Conservation (phyloP, 1,140 invertebrate genomes). For the Sycophila sp. region DNA sequence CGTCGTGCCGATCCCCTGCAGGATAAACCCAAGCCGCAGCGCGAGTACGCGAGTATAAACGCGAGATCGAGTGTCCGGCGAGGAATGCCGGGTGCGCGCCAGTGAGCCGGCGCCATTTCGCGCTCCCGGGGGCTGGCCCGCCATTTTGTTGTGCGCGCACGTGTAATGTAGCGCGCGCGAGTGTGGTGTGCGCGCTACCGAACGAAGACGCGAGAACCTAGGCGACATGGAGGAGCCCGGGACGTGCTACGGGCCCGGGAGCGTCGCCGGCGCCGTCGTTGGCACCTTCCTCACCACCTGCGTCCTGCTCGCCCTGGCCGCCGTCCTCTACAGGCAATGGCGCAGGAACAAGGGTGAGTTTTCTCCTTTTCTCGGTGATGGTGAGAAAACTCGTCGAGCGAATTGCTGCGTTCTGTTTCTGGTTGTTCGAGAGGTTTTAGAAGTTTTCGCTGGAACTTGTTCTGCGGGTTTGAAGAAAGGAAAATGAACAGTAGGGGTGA, state of each 20-base stretch:
- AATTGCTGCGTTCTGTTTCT: too few species aligned
- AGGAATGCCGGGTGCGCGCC: not conserved
- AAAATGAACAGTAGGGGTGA: too few species aligned
- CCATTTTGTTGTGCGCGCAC: constrained; percentile 21
- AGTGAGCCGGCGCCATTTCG: constrained; percentile 7
- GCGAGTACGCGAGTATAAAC: not conserved
- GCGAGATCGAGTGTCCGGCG: not conserved
- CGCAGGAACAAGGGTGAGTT: constrained; percentile 65
- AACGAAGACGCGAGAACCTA: not conserved
- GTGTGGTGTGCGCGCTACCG: too few species aligned
- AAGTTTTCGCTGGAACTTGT: too few species aligned
- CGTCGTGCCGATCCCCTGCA: not conserved
- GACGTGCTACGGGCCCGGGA: constrained; percentile 63
- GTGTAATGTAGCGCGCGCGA: not conserved
- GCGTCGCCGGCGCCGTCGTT: constrained; percentile 68
- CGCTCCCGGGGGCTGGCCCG: not conserved
- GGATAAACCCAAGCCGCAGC: too few species aligned
- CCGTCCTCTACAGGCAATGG: constrained; percentile 64
- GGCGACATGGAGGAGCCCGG: constrained; percentile 40
- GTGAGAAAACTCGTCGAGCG: too few species aligned
- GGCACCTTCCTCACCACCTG: constrained; percentile 68
- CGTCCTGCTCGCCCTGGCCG: constrained; percentile 59
- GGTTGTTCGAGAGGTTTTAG: too few species aligned
- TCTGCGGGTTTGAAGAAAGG: too few species aligned
- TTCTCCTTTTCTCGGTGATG: constrained; percentile 1